Evolutionary conservation across 2,888 invertebrate genomes (phyloP).

Genomic region (Eustalomyia histrio): DNA sequence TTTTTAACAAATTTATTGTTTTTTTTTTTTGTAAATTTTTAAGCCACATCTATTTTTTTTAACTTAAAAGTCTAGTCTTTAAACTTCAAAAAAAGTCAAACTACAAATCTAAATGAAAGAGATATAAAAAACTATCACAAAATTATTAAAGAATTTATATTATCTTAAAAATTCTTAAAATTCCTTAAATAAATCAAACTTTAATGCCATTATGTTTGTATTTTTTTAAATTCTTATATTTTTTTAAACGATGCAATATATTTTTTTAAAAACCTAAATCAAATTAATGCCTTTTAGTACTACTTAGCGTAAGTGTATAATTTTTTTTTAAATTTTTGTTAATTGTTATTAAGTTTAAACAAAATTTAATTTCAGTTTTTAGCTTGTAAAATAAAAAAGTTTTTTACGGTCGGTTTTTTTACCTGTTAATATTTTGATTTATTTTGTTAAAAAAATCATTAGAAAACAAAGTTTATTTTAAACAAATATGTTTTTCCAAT

Average conservation of each 20-base stretch:
- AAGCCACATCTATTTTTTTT: conserved; percentile 5
- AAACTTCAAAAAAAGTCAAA: conserved; percentile 44
- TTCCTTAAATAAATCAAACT: conserved; percentile 11
- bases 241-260: conserved; percentile 46
- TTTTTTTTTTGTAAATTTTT: conserved; percentile 14
- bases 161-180: not conserved
- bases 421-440: not conserved
- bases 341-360: conserved; percentile 54
- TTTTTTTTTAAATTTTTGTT: conserved; percentile 51
- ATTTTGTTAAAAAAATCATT: conserved; percentile 5
- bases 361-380: not conserved
- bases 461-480: conserved; percentile 21
- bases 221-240: conserved; percentile 9
- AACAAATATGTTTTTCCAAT: not conserved
- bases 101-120: not conserved
- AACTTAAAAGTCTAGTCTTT: conserved; percentile 50
- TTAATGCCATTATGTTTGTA: conserved; percentile 52
- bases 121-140: not conserved
- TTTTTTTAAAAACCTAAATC: conserved; percentile 14
- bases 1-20: not conserved
- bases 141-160: not conserved
- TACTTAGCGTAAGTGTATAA: conserved; percentile 38
- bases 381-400: conserved; percentile 12
- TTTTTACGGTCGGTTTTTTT: conserved; percentile 7
- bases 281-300: conserved; percentile 29